Evolutionary conservation across 2,888 invertebrate species (phyloP).

Genomic region (Macrophya alboannulata): DNA sequence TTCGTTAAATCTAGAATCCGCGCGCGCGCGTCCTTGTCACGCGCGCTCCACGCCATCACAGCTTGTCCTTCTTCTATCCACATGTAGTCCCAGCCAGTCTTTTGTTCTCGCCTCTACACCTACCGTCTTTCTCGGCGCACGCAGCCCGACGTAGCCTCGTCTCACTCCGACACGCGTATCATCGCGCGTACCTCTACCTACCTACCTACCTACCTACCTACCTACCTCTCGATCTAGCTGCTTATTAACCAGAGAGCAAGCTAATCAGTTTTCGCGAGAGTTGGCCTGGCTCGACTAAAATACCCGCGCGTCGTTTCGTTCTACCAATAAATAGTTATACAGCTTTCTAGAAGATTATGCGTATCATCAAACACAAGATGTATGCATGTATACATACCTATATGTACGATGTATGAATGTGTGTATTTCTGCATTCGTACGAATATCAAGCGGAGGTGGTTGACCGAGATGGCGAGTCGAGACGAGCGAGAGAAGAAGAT

Average conservation of each 20-base stretch:
- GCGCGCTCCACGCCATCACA: slow-evolving; percentile 44
- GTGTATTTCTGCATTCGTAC: slow-evolving; percentile 36
- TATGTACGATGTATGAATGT: not conserved
- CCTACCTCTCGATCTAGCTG: slow-evolving; percentile 45
- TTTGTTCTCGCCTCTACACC: slow-evolving; percentile 52
- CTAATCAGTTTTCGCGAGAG: slow-evolving; percentile 55
- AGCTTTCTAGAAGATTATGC: slow-evolving; percentile 41
- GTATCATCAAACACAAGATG: slow-evolving; percentile 13
- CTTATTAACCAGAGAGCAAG: slow-evolving; percentile 55
- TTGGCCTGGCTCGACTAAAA: slow-evolving; percentile 49
- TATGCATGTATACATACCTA: not conserved
- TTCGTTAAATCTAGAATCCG: not conserved
- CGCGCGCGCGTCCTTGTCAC: slow-evolving; percentile 48
- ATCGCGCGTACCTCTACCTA: slow-evolving; percentile 7
- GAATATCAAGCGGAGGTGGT: slow-evolving; percentile 45
- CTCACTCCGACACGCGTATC: slow-evolving; percentile 42
- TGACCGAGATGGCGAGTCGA: slow-evolving; percentile 39
- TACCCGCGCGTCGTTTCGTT: slow-evolving; percentile 31
- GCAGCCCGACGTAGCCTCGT: slow-evolving; percentile 12
- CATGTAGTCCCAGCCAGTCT: slow-evolving; percentile 48
- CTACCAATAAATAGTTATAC: slow-evolving; percentile 23
- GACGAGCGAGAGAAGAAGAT: slow-evolving; percentile 33
- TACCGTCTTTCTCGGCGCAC: slow-evolving; percentile 41
- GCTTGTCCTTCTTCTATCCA: slow-evolving; percentile 50
- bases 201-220: not conserved